Evolutionary conservation across 1,140 invertebrate species (phyloP), one percentile per base, ranked within the genome.

Genomic region (Halesus radiatus): DNA sequence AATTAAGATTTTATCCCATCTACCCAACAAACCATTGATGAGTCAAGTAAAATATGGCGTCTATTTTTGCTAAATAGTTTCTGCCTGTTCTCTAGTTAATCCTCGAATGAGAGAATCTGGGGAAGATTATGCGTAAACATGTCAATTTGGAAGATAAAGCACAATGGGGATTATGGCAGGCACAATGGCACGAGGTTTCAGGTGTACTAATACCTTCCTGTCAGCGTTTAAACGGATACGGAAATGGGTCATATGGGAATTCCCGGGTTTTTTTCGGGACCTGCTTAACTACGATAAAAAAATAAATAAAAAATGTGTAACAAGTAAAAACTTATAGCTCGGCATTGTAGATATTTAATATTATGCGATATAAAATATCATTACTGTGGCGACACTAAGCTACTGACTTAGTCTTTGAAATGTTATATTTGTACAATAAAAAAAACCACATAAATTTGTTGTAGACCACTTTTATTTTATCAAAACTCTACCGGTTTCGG

Each of bases 171-270:
- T 70, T 50, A 32, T 13, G 66, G 18, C 10, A 3, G 13, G 8
- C 16, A 37, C 29, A 70, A 70, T 20, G 62, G 22, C 22, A 5
- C 4, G 1, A n/a, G n/a, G 29, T 20, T 52, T 70, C 66, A 70
- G 66, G 66, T 70, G 66, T 37, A 70, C 37, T 70, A 50, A 70
- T 50, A 18, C 66, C 66, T 70, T 70, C 66, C 66, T 70, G 66
- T 70, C 8, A 37, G 66, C 66, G 15, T 50, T 66, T 22, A 70
- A 68, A 22, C 66, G 32, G 37, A 64, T 70, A 50, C 66, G 66
- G 66, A 70, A 70, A 70, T 70, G 66, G 37, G 37, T 70, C 66
- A 52, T 13, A 45, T 1, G 66, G 66, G 32, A 50, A 70, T 50
- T 70, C 66, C 37, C 18, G 6, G 5, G 6, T 70, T 70, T 68